Percentiles rank a stretch among this genome's conserved stretches.
These are phyloP conservation scores for Hemichromis elongatus DNA, from an alignment of 2,113 vertebrate species.

Conservation along the genomic window DNA sequence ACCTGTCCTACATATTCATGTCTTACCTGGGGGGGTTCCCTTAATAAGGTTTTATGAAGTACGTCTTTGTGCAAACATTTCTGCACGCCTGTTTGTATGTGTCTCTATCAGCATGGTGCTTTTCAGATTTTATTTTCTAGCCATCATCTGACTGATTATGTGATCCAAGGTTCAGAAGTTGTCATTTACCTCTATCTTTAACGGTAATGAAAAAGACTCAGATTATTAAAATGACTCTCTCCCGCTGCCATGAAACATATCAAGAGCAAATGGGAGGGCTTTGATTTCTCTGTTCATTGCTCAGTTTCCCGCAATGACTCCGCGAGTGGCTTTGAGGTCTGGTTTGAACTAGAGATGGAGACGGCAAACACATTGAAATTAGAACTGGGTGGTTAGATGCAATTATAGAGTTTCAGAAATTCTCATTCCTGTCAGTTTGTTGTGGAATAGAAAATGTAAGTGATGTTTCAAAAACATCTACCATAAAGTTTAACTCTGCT, in stretches of 20 bases:
- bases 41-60: constrained; percentile 12
- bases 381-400: constrained; percentile 1
- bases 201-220: constrained; percentile 42
- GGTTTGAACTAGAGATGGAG: constrained; percentile 45
- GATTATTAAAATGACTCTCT: constrained; percentile 44
- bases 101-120: neutral
- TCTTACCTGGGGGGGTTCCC: neutral
- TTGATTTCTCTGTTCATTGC: constrained; percentile 20
- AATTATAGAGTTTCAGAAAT: neutral
- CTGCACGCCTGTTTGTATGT: neutral
- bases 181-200: constrained; percentile 1
- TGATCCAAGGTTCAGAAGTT: constrained; percentile 29
- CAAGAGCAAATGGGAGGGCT: neutral
- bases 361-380: constrained; percentile 44
- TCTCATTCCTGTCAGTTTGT: neutral
- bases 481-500: neutral
- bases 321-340: constrained; percentile 19
- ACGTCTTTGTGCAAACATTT: neutral
- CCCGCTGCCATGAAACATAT: neutral
- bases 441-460: neutral
- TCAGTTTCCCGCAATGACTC: neutral
- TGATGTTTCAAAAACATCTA: neutral
- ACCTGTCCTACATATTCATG: neutral
- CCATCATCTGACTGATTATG: constrained; percentile 11
- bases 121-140: constrained; percentile 10